Conservation (phyloP, 64 coral and sea anemone species). For the Catalaphyllia jardinei region DNA sequence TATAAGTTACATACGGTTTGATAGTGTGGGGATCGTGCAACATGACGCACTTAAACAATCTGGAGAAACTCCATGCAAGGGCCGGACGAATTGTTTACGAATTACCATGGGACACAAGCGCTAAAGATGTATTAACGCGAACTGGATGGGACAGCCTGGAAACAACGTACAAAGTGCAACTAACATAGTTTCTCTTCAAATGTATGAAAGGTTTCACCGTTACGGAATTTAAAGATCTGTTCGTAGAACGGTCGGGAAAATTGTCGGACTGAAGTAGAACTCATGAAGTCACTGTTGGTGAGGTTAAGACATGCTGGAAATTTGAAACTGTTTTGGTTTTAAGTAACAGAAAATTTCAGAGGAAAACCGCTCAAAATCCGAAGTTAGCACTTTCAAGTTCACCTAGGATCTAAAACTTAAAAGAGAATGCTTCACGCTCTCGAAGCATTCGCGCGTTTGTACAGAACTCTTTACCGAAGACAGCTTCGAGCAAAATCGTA, state of each 20-base stretch:
- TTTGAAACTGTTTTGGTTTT: too few species aligned
- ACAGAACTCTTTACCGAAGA: too few species aligned
- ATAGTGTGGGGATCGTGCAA: constrained; percentile 12
- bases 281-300: too few species aligned
- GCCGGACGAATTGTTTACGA: not conserved
- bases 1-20: constrained; percentile 7
- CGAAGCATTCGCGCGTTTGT: too few species aligned
- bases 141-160: not conserved
- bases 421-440: too few species aligned
- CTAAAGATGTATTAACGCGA: not conserved
- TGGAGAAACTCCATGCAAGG: constrained; percentile 1
- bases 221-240: not conserved
- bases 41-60: constrained; percentile 5
- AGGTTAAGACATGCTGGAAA: too few species aligned
- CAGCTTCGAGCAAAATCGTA: too few species aligned
- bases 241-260: not conserved
- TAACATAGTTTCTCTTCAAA: constrained; percentile 11
- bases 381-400: too few species aligned
- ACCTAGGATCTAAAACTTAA: too few species aligned
- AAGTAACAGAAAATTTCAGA: too few species aligned
- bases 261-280: too few species aligned
- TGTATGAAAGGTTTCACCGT: not conserved
- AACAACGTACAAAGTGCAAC: not conserved
- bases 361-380: too few species aligned
- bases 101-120: not conserved